Evolutionary conservation across 2,113 vertebrate species (phyloP).

Genomic region (Lepisosteus osseus): DNA sequence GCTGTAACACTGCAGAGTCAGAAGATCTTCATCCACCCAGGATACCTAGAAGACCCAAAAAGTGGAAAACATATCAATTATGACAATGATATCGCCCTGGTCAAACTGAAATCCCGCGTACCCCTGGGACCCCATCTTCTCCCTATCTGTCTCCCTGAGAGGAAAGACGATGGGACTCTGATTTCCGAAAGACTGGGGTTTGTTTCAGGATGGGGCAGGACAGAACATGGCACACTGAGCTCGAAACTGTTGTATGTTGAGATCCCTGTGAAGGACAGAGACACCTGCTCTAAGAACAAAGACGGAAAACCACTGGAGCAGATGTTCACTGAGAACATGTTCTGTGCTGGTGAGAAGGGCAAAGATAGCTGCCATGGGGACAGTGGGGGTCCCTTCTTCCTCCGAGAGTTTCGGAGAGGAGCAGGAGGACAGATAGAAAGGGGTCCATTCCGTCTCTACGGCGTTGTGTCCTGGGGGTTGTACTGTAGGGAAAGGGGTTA

Average conservation of each 20-base stretch:
- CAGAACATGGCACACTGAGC: conserved; percentile 10
- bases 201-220: conserved; percentile 79
- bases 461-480: conserved; percentile 86
- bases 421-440: not conserved
- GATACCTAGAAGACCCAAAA: no score
- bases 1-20: conserved; percentile 17
- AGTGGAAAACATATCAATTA: no score
- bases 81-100: conserved; percentile 79
- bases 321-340: conserved; percentile 79
- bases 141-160: conserved; percentile 81
- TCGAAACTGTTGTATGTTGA: conserved; percentile 54
- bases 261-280: conserved; percentile 44
- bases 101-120: conserved; percentile 71
- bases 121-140: conserved; percentile 62
- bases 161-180: conserved; percentile 34
- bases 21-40: no score
- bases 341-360: conserved; percentile 73
- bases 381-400: conserved; percentile 76
- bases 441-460: conserved; percentile 50
- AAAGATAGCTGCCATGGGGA: conserved; percentile 81
- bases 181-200: conserved; percentile 54
- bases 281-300: conserved; percentile 12
- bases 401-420: conserved; percentile 26
- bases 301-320: not conserved
- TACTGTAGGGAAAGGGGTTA: conserved; percentile 74